Evolutionary conservation across 2,113 vertebrate species (phyloP).

Genomic region (Scomber scombrus): DNA sequence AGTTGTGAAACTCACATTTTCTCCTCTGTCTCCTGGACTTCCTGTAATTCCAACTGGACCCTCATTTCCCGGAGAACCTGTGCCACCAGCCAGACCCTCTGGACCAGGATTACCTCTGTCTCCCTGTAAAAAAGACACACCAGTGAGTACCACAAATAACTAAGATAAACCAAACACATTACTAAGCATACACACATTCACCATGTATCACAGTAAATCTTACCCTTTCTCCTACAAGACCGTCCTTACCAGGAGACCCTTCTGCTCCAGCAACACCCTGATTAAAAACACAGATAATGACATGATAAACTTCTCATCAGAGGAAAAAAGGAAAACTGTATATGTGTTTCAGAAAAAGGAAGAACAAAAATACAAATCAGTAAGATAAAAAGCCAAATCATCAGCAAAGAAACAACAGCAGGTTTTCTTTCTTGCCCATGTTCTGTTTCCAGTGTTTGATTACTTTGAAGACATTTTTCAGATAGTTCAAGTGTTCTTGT

Average conservation of each 20-base stretch:
- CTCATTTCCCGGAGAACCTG: constrained; percentile 90
- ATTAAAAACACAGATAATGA: constrained; percentile 31
- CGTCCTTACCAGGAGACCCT: constrained; percentile 92
- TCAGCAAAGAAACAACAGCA: constrained; percentile 12
- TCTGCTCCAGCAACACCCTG: constrained; percentile 93
- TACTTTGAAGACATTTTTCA: no score
- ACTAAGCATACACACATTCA: background rate
- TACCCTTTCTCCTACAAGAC: constrained; percentile 92
- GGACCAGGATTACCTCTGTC: constrained; percentile 91
- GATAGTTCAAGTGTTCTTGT: no score
- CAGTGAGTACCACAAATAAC: background rate
- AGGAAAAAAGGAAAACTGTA: background rate
- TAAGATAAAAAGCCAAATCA: background rate
- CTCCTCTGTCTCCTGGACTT: constrained; percentile 90
- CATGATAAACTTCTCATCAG: background rate
- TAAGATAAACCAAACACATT: background rate
- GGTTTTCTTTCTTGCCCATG: no score
- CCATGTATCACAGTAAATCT: constrained; percentile 54
- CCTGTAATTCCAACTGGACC: constrained; percentile 93
- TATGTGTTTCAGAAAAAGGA: no score
- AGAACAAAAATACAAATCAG: no score
- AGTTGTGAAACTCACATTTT: constrained; percentile 85
- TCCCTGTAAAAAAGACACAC: constrained; percentile 83
- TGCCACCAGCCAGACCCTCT: constrained; percentile 90
- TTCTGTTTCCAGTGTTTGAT: no score